Evolutionary conservation across 2,113 vertebrate species (phyloP).

Genomic region (Scomber colias): DNA sequence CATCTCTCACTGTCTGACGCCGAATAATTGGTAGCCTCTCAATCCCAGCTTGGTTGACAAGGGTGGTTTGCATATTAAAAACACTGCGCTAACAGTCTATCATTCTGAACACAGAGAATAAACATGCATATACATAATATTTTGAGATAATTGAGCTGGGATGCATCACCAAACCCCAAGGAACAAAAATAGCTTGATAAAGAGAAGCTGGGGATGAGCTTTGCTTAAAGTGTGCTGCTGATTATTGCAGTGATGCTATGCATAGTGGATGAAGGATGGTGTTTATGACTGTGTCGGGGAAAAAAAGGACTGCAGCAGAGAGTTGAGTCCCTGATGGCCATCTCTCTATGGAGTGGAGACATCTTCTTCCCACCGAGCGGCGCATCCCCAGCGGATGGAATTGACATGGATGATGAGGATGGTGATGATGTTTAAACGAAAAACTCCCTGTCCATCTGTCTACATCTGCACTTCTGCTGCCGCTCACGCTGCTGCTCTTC

Average conservation of each 20-base stretch:
- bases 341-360: constrained; percentile 77
- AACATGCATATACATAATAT: constrained; percentile 74
- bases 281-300: constrained; percentile 73
- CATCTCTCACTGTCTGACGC: constrained; percentile 82
- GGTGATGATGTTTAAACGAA: constrained; percentile 78
- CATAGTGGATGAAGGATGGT: constrained; percentile 68
- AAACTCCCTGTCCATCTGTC: constrained; percentile 78
- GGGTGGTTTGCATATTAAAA: constrained; percentile 85
- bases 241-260: constrained; percentile 65
- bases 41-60: constrained; percentile 83
- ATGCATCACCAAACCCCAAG: constrained; percentile 61
- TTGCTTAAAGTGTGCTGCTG: constrained; percentile 60
- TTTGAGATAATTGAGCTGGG: constrained; percentile 79
- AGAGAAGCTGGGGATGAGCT: constrained; percentile 58
- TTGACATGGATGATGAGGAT: constrained; percentile 83
- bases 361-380: constrained; percentile 76
- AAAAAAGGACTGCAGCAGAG: constrained; percentile 65
- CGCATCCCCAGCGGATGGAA: constrained; percentile 68
- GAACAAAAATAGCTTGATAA: constrained; percentile 68
- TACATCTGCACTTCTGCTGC: constrained; percentile 46
- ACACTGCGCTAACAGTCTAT: constrained; percentile 66
- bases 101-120: constrained; percentile 67
- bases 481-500: constrained; percentile 23
- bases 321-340: constrained; percentile 78
- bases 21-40: constrained; percentile 86